Conservation (phyloP, 2,113 vertebrate genomes). For the Pelodiscus sinensis region DNA sequence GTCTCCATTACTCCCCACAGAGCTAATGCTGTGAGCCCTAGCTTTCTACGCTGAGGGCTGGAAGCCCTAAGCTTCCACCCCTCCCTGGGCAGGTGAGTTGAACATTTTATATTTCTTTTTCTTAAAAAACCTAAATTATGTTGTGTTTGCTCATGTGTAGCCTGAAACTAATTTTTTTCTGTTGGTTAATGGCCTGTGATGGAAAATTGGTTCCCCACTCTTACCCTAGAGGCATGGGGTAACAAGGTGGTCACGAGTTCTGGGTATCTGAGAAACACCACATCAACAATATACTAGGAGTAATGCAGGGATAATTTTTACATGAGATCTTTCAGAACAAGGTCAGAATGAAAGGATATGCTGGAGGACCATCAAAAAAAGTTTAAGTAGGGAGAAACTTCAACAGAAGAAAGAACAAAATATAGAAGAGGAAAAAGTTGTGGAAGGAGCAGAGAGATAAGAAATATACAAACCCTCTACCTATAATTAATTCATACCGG, state of each 20-base stretch:
- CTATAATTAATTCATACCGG: not conserved
- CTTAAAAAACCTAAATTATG: too few species aligned
- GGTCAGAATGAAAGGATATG: not conserved
- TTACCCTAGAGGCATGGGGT: not conserved
- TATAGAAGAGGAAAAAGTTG: not conserved
- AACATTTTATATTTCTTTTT: too few species aligned
- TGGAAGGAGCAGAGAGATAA: not conserved
- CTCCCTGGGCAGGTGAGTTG: too few species aligned
- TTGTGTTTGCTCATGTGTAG: too few species aligned
- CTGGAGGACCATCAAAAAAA: not conserved
- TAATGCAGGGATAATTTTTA: not conserved
- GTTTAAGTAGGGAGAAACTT: not conserved
- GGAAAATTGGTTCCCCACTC: too few species aligned
- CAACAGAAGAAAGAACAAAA: not conserved
- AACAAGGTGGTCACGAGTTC: not conserved
- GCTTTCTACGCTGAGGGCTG: too few species aligned
- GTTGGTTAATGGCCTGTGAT: too few species aligned
- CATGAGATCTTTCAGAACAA: not conserved
- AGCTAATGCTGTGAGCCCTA: too few species aligned
- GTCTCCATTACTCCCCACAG: too few species aligned
- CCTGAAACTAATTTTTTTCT: too few species aligned
- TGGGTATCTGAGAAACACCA: not conserved
- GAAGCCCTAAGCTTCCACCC: too few species aligned
- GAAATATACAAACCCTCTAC: not conserved
- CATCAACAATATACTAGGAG: not conserved